Base-by-base conservation (phyloP, 1,140 invertebrate genomes). In the Trichonephila clavata region DNA sequence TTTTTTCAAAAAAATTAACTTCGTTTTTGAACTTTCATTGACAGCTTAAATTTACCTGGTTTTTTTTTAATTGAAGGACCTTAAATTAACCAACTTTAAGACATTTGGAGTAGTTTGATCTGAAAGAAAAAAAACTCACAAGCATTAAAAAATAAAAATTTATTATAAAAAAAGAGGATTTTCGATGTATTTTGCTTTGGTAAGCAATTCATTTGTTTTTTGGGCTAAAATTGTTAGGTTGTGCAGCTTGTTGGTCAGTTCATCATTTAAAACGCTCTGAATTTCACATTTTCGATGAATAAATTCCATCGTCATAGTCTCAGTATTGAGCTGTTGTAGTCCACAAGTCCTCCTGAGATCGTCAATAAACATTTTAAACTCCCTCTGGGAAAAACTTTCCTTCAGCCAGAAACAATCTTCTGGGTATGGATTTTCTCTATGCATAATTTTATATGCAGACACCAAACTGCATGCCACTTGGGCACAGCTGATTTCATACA, bases 401-500 rank as follows among this genome's bases (percentile, higher is more conserved):
- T 27, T 24, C 39, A 83, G 14, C n/a, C 39, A 27, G 10, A 77
- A 77, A 14, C 27, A 61, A 18, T 43, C 21, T 32, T 83, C 65
- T 2, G 77, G 63, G 60, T 21, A 13, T 16, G 21, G 24, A 14
- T 32, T n/a, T 5, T 21, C n/a, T 2, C 18, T 83, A 24, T 81
- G 59, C 90, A 91, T 91, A 63, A 83, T 27, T 50, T 81, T 91
- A 83, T 91, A 50, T 65, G 80, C 80, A 43, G 59, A 21, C 21
- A 91, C 20, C 43, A 91, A 39, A 8, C 57, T 63, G 20, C n/a
- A 18, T 0, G 90, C 90, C 24, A 91, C 43, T n/a, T 91, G 59
- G 2, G 59, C 68, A 8, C 77, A 91, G 20, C 57, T 91, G 6
- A 83, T 50, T n/a, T 88, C 86, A 57, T 63, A 63, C 24, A 91